Conservation (phyloP, 2,797 vertebrate species). For the Percopsis omiscomaycus region DNA sequence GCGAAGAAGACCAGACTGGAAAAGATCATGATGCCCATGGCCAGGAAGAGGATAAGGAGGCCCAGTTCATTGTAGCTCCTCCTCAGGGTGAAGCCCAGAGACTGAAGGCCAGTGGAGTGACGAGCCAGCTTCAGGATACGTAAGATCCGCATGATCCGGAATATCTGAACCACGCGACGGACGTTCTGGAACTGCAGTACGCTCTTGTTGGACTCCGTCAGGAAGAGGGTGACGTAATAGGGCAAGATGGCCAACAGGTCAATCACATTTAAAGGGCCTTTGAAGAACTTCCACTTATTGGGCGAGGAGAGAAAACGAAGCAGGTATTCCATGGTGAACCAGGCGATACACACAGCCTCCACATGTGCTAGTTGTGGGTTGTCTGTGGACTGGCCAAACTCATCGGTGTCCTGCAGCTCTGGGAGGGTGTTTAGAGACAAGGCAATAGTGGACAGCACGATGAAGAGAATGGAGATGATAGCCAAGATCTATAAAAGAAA, state of each 20-base stretch:
- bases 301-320: constrained; percentile 96
- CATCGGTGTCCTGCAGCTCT: constrained; percentile 93
- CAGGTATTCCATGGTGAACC: constrained; percentile 99
- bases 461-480: constrained; percentile 99
- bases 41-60: constrained; percentile 94
- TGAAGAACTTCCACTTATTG: constrained; percentile 99
- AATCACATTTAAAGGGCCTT: constrained; percentile 96
- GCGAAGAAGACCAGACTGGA: constrained; percentile 99
- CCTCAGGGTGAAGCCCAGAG: constrained; percentile 93
- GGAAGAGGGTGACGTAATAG: constrained; percentile 97
- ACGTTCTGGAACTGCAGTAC: constrained; percentile 99
- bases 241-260: constrained; percentile 96
- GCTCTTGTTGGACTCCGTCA: constrained; percentile 99
- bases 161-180: constrained; percentile 95
- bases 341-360: constrained; percentile 97
- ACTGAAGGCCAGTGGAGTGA: constrained; percentile 97
- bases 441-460: constrained; percentile 98
- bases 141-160: constrained; percentile 97
- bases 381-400: constrained; percentile 92
- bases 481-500: constrained; percentile 91
- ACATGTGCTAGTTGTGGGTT: constrained; percentile 97
- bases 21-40: constrained; percentile 99
- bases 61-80: constrained; percentile 98
- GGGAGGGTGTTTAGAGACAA: constrained; percentile 98
- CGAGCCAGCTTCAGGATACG: constrained; percentile 95